phyloP scores from a whole-genome alignment of 2,797 vertebrate genomes.

The Prunella strophiata region DNA sequence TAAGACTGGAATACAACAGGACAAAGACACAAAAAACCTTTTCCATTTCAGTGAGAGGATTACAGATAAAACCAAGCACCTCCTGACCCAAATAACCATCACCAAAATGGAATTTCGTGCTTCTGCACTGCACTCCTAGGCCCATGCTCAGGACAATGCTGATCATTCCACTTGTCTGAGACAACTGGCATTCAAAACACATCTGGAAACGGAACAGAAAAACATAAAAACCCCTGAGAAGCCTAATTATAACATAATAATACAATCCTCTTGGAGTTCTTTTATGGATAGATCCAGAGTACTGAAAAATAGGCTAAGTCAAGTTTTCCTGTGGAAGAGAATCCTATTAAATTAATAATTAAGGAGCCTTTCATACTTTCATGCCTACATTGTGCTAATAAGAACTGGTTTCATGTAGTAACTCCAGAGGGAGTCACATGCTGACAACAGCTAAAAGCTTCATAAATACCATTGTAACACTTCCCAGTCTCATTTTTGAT shows the following conservation, averaged over 20 bases:
- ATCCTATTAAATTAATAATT: not conserved
- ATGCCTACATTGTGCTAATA: not conserved
- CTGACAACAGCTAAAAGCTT: slow-evolving; percentile 1
- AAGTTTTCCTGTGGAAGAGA: not conserved
- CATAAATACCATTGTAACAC: not conserved
- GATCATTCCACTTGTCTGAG: not conserved
- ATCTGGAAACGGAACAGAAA: not conserved
- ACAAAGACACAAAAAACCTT: not conserved
- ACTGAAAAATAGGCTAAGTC: not conserved
- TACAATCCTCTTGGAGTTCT: not conserved
- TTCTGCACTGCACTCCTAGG: not conserved
- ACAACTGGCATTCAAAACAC: not conserved
- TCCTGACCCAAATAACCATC: not conserved
- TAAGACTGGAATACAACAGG: not conserved
- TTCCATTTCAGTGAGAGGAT: not conserved
- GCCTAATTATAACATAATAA: not conserved
- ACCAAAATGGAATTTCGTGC: not conserved
- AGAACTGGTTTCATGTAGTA: not conserved
- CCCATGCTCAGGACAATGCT: not conserved
- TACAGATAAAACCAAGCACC: not conserved
- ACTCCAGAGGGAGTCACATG: not conserved
- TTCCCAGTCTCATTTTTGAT: not conserved
- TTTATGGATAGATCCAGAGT: not conserved
- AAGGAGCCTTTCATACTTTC: not conserved
- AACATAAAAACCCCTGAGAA: not conserved